A percentile compares a stretch with the other conserved stretches of the same genome.
phyloP scores from a whole-genome alignment of 2,113 vertebrate species.

The Galeopterus variegatus region DNA sequence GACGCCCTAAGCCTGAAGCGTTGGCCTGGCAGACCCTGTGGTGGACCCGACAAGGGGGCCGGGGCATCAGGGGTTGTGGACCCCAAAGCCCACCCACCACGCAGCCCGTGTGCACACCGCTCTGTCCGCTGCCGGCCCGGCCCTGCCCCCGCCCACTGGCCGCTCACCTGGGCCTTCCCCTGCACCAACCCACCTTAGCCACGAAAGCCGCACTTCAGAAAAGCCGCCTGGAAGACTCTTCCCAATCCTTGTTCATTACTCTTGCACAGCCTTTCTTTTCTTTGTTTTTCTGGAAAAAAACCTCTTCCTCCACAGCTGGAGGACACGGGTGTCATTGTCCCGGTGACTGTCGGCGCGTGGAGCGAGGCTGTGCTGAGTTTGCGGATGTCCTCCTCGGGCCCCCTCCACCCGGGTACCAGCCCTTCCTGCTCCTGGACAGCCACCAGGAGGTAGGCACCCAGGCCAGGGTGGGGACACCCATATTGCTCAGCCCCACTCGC shows the following conservation, averaged over 20 bases:
- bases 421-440: slow-evolving; percentile 66
- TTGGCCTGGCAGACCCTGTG: no score
- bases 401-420: slow-evolving; percentile 50
- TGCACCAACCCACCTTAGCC: rapidly evolving
- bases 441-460: slow-evolving; percentile 70
- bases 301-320: background rate
- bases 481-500: rapidly evolving
- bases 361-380: slow-evolving; percentile 74
- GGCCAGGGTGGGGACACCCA: background rate
- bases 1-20: no score
- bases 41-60: no score
- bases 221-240: background rate
- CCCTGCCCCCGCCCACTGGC: background rate
- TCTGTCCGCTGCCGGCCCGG: no score
- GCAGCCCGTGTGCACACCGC: no score
- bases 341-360: slow-evolving; percentile 50
- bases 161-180: background rate
- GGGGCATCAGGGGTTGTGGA: no score
- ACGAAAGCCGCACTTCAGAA: background rate
- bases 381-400: slow-evolving; percentile 77
- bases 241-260: rapidly evolving
- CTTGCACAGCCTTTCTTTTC: background rate
- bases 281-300: background rate
- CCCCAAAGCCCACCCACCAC: no score
- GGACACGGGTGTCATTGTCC: background rate